These are phyloP conservation scores for Tetrao urogallus DNA, from an alignment of 2,113 vertebrate genomes.

Conservation along the genomic window DNA sequence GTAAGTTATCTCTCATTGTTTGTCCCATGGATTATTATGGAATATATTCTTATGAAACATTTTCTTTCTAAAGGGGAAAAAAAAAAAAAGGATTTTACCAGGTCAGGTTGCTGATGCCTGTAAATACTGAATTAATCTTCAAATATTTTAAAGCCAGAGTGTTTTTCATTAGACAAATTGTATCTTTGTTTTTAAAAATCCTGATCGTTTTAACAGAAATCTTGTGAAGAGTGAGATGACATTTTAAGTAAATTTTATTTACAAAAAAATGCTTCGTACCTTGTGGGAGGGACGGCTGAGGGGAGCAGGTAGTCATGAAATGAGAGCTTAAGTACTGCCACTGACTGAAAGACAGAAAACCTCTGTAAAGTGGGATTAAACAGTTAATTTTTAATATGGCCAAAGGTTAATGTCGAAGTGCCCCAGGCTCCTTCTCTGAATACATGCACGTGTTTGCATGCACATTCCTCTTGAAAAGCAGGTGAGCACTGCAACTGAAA, in stretches of 20 bases:
- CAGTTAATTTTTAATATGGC: not conserved
- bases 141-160: not conserved
- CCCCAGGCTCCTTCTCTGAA: not conserved
- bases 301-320: not conserved
- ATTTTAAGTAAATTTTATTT: slow-evolving; percentile 1
- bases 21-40: not conserved
- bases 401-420: not conserved
- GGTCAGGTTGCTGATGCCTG: not conserved
- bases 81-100: not conserved
- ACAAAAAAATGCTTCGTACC: not conserved
- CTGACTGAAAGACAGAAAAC: not conserved
- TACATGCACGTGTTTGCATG: not conserved
- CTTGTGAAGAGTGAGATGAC: not conserved
- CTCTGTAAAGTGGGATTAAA: not conserved
- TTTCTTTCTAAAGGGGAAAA: not conserved
- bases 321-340: not conserved
- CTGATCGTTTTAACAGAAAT: not conserved
- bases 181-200: not conserved
- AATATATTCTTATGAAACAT: not conserved
- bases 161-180: not conserved
- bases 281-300: not conserved
- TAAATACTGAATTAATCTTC: not conserved
- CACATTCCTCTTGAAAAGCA: slow-evolving; percentile 18
- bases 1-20: not conserved
- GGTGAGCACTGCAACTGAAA: not conserved